Base-by-base conservation (phyloP, 2,113 vertebrate genomes). In the Propithecus coquereli region DNA sequence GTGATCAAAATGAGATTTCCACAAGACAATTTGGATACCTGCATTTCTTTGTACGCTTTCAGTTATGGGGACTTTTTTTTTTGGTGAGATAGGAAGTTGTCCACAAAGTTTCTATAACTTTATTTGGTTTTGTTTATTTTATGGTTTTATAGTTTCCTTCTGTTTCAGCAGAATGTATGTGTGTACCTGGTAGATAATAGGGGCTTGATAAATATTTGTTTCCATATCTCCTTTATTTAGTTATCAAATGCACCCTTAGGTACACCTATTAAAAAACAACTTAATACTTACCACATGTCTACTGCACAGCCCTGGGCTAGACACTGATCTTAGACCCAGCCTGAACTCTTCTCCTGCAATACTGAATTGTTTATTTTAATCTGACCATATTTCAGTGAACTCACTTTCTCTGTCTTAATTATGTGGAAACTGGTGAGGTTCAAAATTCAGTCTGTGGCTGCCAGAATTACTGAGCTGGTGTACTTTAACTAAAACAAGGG, bases 371-470 rank as follows among this genome's bases (percentile, higher is more conserved):
- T 68, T 85, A 52, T 87, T 94, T 93, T 91, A 91, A 90, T 82
- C 18, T 43, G 25, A 79, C 22, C 12, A 54, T 83, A 90, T 65
- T 91, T 80, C 47, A 94, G 6, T 45, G 11, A 87, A 90, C 25
- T 90, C 50, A 77, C 52, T 87, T 50, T 94, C 57, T 63, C 66
- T 66, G 30, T 92, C 70, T 83, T 97, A 82, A 95, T 88, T 94
- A 94, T 79, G 91, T 96, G 88, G 85, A 96, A 95, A 95, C 71
- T 57, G n/a, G 27, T 82, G 68, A 84, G 50, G 40, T 81, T 97
- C 70, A 95, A 82, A 95, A 85, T 92, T 54, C 40, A 94, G 32
- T 77, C 54, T 88, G 34, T 76, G 40, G 59, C 32, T 65, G 50
- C 82, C 47, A 92, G 88, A 92, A 88, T 92, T 84, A 91, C 61